phyloP scores from a whole-genome alignment of 2,888 invertebrate genomes.

The Apamea monoglypha region DNA sequence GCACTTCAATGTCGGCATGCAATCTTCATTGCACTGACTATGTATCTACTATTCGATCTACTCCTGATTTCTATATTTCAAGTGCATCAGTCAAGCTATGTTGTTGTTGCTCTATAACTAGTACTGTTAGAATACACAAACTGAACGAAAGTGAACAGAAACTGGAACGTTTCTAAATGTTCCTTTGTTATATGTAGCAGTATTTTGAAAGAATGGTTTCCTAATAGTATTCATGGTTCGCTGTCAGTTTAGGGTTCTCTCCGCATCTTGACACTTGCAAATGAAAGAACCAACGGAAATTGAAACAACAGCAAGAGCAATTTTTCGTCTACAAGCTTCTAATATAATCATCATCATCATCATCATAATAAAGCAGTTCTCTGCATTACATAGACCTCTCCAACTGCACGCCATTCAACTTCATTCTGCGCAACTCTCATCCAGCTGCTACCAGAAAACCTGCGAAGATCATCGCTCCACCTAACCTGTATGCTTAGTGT shows the following conservation, averaged over 20 bases:
- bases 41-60: slow-evolving; percentile 26
- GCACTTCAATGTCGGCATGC: slow-evolving; percentile 33
- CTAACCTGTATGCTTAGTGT: no score
- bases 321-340: background rate
- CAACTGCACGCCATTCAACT: no score
- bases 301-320: background rate
- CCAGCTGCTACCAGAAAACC: no score
- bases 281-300: background rate
- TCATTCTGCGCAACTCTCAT: no score
- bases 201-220: background rate
- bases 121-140: background rate
- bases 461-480: no score
- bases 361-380: no score
- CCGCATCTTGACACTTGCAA: background rate
- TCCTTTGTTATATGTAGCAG: background rate
- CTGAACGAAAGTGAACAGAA: no score
- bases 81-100: slow-evolving; percentile 17
- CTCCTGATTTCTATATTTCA: slow-evolving; percentile 28
- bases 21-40: slow-evolving; percentile 32
- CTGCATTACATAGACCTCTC: no score
- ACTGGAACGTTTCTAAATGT: background rate
- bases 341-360: no score
- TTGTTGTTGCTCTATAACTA: background rate
- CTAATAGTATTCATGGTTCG: background rate
- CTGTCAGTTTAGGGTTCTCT: background rate